These are phyloP conservation scores for Erethizon dorsatum DNA, from an alignment of 2,797 vertebrate genomes.

Conservation along the genomic window DNA sequence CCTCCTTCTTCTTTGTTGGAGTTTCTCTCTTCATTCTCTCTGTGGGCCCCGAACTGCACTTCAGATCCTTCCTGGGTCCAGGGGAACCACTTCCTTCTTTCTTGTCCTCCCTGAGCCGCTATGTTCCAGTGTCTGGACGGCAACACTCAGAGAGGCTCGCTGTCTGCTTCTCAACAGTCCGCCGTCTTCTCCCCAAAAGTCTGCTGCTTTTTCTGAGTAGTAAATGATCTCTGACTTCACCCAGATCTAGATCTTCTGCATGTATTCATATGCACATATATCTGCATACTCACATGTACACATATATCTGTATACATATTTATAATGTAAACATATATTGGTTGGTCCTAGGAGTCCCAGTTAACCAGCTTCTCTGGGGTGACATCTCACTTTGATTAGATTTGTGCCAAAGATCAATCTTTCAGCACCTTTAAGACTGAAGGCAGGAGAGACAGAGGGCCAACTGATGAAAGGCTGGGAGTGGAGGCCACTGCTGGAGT, in stretches of 20 bases:
- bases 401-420: not conserved
- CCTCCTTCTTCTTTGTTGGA: too few species aligned
- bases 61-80: too few species aligned
- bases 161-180: too few species aligned
- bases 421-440: not conserved
- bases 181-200: too few species aligned
- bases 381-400: not conserved
- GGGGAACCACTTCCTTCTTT: too few species aligned
- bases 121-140: too few species aligned
- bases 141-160: too few species aligned
- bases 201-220: not conserved
- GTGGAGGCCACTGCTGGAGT: not conserved
- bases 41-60: too few species aligned
- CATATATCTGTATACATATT: not conserved
- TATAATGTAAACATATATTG: not conserved
- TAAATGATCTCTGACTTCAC: not conserved
- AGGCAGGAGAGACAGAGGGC: not conserved
- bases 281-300: not conserved
- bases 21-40: too few species aligned
- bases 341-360: not conserved
- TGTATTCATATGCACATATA: not conserved
- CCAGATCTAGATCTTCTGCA: not conserved
- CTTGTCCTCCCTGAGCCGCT: too few species aligned
- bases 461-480: fast-evolving
- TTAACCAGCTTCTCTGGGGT: not conserved